Evolutionary conservation across 2,797 vertebrate genomes (phyloP).

Genomic region (Xyrichtys novacula): DNA sequence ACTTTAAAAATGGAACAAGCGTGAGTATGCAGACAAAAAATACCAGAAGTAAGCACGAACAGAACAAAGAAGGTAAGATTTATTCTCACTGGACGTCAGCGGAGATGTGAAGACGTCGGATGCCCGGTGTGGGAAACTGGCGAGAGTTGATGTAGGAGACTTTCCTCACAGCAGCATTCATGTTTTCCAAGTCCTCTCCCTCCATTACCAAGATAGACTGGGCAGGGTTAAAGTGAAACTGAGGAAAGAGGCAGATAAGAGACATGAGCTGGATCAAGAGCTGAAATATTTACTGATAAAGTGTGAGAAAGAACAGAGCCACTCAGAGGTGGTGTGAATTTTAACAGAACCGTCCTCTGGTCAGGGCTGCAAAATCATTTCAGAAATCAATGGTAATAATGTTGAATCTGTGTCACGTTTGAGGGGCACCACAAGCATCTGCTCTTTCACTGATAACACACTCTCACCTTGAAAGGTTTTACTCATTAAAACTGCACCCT

Average conservation of each 20-base stretch:
- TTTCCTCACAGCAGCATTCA: constrained; percentile 92
- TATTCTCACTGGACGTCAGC: constrained; percentile 93
- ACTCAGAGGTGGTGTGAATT: background rate
- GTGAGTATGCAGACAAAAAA: background rate
- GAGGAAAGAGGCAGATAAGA: constrained; percentile 32
- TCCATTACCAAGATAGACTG: constrained; percentile 97
- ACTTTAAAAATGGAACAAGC: background rate
- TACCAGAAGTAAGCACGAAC: background rate
- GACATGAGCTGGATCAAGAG: background rate
- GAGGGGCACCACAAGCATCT: background rate
- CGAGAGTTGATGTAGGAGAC: constrained; percentile 98
- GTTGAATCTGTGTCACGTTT: background rate
- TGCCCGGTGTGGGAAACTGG: constrained; percentile 92
- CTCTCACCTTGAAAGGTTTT: background rate
- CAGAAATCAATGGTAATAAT: too few relatives aligned
- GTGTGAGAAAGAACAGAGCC: background rate
- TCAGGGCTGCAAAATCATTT: background rate
- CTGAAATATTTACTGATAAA: background rate
- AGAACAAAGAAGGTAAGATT: background rate
- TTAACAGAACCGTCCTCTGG: background rate
- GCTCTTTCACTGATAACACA: background rate
- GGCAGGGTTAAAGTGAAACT: constrained; percentile 99
- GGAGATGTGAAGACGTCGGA: constrained; percentile 90
- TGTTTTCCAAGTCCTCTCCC: constrained; percentile 94
- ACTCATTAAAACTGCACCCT: too few relatives aligned